Evolutionary conservation across 2,113 vertebrate genomes (phyloP), one percentile per base, ranked within the genome.

Genomic region (Naja naja): DNA sequence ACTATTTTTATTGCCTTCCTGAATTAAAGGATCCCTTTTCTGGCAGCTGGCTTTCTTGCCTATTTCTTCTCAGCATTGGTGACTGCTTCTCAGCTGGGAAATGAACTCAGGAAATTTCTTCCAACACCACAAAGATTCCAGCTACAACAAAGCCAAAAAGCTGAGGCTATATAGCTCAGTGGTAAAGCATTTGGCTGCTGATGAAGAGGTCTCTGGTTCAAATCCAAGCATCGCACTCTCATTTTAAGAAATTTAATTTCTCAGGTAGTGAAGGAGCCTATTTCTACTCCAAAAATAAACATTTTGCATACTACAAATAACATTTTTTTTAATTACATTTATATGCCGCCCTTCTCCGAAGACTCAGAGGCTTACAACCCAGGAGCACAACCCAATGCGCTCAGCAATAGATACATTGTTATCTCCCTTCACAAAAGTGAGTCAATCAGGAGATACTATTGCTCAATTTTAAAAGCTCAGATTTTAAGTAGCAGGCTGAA

Each of bases 121-220:
- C 53, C 53, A 53, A 53, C 53, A 53, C 53, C 11, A 39, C 12
- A 30, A 60, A 86, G 20, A 39, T 0, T 6, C 34, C 23, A 20
- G 39, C 30, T 85, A n/a, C 2, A 34, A 55, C 0, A 2, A 2
- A 3, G 0, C 9, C 12, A 9, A 4, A 3, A 3, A 58, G 43
- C 10, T 52, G 54, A 88, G 43, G 88, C 8, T 49, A n/a, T 60
- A 53, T 86, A 52, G 88, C 88, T 90, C 88, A 90, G 55, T 86
- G 55, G 88, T 58, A 93, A 74, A 93, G 88, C 88, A 89, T 86
- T 90, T 89, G 53, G 49, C 88, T 89, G 69, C 88, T 58, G 69
- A 92, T 89, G 54, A 92, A 89, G 69, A 89, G 88, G 54, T 92
- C 53, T 20, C 88, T 85, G 88, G 12, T 92, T 89, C 64, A 85